Percentiles rank a stretch among this genome's conserved stretches.
phyloP scores from a whole-genome alignment of 2,888 invertebrate species.

The Caenorhabditis angaria region DNA sequence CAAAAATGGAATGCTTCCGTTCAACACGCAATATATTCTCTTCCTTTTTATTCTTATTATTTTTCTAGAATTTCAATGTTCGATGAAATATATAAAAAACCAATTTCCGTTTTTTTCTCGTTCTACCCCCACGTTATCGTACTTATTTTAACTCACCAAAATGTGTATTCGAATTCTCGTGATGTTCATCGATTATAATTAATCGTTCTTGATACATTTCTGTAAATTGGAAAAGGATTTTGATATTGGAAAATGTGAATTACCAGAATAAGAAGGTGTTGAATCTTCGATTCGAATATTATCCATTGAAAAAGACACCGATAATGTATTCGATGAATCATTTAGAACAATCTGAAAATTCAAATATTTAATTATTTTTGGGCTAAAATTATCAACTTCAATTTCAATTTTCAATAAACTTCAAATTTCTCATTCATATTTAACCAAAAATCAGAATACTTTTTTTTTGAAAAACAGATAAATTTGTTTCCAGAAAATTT shows the following conservation, averaged over 20 bases:
- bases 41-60: background rate
- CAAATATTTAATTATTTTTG: no score
- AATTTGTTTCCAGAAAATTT: no score
- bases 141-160: constrained; percentile 11
- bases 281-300: constrained; percentile 56
- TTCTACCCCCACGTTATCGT: no score
- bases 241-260: background rate
- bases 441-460: no score
- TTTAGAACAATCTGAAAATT: constrained; percentile 46
- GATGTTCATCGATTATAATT: constrained; percentile 45
- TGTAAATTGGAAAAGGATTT: no score
- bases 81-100: background rate
- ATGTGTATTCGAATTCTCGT: constrained; percentile 15
- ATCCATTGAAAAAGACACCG: constrained; percentile 46
- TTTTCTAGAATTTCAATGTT: background rate
- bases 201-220: constrained; percentile 82
- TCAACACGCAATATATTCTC: background rate
- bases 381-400: no score
- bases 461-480: no score
- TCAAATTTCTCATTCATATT: no score
- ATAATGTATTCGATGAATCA: constrained; percentile 52
- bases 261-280: constrained; percentile 58
- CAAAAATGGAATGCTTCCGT: background rate
- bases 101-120: no score
- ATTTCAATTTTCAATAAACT: no score